Evolutionary conservation across 1,140 invertebrate species (phyloP).

Genomic region (Linepithema humile): DNA sequence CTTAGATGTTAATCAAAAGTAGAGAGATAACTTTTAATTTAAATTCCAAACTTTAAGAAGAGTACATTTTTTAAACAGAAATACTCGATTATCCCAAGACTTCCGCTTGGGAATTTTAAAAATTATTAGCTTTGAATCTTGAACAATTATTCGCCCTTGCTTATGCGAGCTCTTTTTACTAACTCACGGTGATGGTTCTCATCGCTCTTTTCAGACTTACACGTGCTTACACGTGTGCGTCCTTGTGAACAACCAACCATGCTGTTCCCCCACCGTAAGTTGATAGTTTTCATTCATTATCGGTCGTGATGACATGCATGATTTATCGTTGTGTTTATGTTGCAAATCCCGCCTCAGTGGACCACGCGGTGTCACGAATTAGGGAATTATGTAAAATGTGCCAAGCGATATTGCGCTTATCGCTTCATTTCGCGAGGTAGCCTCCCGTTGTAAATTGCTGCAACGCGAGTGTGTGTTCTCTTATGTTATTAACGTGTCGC

Average conservation of each 20-base stretch:
- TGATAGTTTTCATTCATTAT: constrained; percentile 53
- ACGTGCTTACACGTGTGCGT: constrained; percentile 95
- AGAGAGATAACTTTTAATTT: no score
- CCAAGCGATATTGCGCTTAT: background rate
- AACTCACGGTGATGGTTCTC: constrained; percentile 69
- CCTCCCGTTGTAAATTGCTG: no score
- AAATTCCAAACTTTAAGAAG: background rate
- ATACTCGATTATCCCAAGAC: background rate
- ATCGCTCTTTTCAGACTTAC: constrained; percentile 90
- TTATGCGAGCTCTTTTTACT: constrained; percentile 23
- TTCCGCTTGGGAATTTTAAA: background rate
- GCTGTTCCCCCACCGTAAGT: constrained; percentile 93
- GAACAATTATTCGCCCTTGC: constrained; percentile 1
- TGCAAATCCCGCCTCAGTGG: background rate
- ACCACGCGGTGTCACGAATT: background rate
- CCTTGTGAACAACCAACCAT: constrained; percentile 91
- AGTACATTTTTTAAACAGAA: background rate
- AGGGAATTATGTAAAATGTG: background rate
- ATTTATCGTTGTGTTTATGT: constrained; percentile 20
- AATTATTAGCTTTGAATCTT: background rate
- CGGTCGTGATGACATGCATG: constrained; percentile 30
- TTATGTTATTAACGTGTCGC: constrained; percentile 35
- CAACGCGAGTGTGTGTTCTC: background rate
- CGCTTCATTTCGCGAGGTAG: background rate
- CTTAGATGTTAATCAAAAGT: background rate